These are phyloP conservation scores for Tapirus terrestris DNA, from an alignment of 2,113 vertebrate genomes.

Conservation along the genomic window DNA sequence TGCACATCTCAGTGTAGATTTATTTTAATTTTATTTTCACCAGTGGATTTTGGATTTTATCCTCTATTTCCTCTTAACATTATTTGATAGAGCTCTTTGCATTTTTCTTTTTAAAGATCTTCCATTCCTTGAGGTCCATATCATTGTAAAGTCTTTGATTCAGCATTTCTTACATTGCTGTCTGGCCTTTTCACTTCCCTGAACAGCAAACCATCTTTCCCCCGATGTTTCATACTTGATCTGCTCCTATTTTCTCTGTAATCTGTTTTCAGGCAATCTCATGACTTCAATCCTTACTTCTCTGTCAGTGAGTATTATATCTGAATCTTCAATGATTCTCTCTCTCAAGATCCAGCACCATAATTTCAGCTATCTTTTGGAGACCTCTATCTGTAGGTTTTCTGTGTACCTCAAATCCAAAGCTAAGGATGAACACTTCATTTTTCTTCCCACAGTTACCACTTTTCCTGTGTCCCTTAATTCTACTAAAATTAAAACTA, in stretches of 20 bases:
- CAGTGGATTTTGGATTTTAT: not conserved
- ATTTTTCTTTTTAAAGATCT: not conserved
- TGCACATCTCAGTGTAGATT: not conserved
- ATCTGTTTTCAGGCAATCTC: not conserved
- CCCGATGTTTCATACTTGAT: not conserved
- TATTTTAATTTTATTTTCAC: not conserved
- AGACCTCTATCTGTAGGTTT: not conserved
- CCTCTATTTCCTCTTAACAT: not conserved
- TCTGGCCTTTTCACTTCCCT: not conserved
- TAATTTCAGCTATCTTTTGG: not conserved
- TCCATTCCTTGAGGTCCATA: not conserved
- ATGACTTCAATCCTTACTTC: not conserved
- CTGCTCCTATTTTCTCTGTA: not conserved
- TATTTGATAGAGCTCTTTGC: not conserved
- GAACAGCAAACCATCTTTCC: not conserved
- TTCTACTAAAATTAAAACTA: not conserved
- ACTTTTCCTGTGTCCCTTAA: not conserved
- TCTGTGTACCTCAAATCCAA: not conserved
- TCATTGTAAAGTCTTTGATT: not conserved
- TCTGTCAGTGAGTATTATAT: not conserved
- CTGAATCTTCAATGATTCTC: not conserved
- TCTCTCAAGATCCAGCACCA: not conserved
- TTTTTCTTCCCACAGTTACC: not conserved
- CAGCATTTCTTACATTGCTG: not conserved
- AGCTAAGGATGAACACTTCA: not conserved